phyloP scores from a whole-genome alignment of 2,888 invertebrate genomes.

The Alloscopus bannaensis region DNA sequence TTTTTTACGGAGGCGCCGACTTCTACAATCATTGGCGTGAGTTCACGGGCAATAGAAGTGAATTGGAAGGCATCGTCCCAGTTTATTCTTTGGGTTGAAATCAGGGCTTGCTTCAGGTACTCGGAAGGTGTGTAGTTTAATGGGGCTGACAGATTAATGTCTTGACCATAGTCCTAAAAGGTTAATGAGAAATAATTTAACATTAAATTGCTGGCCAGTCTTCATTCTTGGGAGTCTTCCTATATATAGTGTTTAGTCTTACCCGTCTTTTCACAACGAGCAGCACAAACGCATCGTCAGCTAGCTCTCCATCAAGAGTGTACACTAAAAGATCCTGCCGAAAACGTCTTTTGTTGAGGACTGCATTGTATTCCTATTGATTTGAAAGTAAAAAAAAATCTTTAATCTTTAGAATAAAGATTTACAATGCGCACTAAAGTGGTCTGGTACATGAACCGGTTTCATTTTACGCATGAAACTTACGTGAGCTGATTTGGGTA shows the following conservation, averaged over 20 bases:
- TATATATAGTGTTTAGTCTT: background rate
- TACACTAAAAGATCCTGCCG: constrained; percentile 41
- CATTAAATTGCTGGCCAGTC: background rate
- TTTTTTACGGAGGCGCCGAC: constrained; percentile 48
- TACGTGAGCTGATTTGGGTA: constrained; percentile 58
- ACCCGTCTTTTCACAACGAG: constrained; percentile 42
- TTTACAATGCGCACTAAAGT: background rate
- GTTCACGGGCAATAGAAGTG: constrained; percentile 35
- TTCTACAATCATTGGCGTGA: constrained; percentile 46
- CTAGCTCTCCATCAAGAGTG: constrained; percentile 41
- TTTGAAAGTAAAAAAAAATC: too few species aligned
- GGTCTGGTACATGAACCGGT: too few species aligned
- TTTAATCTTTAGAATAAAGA: background rate
- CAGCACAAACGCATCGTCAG: constrained; percentile 26
- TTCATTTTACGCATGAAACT: too few species aligned
- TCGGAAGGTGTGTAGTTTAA: constrained; percentile 30
- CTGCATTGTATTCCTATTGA: constrained; percentile 61
- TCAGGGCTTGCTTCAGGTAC: constrained; percentile 42
- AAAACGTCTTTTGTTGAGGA: constrained; percentile 13
- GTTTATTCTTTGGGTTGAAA: constrained; percentile 32
- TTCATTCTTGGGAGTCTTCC: background rate
- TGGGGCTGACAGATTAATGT: constrained; percentile 55
- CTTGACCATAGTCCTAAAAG: constrained; percentile 58
- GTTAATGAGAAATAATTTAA: background rate
- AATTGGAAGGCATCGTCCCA: constrained; percentile 51